phyloP scores from a whole-genome alignment of 2,113 vertebrate species.

The Eretmochelys imbricata region DNA sequence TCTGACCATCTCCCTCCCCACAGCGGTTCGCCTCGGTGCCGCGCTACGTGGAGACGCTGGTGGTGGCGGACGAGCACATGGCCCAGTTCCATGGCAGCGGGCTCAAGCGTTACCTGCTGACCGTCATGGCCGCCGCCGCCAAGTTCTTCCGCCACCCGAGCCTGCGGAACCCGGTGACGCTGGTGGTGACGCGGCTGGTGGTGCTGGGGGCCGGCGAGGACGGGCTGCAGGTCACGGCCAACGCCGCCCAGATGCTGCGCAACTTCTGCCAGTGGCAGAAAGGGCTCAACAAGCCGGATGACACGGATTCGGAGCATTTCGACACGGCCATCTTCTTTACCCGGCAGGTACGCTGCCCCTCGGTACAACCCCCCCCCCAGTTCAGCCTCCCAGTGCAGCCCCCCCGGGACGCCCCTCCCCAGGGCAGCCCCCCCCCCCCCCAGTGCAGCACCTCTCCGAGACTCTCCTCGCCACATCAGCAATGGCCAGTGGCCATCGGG shows the following conservation, averaged over 20 bases:
- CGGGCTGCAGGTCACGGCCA: constrained; percentile 70
- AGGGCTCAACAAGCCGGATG: constrained; percentile 72
- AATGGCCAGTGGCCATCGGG: background rate
- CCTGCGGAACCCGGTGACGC: constrained; percentile 74
- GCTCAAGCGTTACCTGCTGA: constrained; percentile 78
- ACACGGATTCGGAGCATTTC: constrained; percentile 77
- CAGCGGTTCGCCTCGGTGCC: constrained; percentile 79
- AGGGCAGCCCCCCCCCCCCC: fast-evolving
- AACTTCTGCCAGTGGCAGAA: constrained; percentile 81
- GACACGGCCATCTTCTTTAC: constrained; percentile 82
- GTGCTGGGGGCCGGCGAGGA: constrained; percentile 73
- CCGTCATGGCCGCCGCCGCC: constrained; percentile 73
- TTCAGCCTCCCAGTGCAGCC: background rate
- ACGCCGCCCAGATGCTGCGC: constrained; percentile 77
- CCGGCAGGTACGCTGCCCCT: constrained; percentile 63
- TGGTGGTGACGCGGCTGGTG: constrained; percentile 77
- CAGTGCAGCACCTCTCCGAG: background rate
- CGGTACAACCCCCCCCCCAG: background rate
- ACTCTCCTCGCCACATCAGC: fast-evolving
- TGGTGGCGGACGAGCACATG: constrained; percentile 81
- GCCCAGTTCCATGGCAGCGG: constrained; percentile 69
- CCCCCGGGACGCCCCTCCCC: too few species aligned
- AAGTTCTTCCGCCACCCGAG: constrained; percentile 80
- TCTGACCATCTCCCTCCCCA: background rate
- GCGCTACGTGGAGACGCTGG: constrained; percentile 78